phyloP scores from a whole-genome alignment of 1,140 invertebrate genomes.

The Diploscapter pachys region DNA sequence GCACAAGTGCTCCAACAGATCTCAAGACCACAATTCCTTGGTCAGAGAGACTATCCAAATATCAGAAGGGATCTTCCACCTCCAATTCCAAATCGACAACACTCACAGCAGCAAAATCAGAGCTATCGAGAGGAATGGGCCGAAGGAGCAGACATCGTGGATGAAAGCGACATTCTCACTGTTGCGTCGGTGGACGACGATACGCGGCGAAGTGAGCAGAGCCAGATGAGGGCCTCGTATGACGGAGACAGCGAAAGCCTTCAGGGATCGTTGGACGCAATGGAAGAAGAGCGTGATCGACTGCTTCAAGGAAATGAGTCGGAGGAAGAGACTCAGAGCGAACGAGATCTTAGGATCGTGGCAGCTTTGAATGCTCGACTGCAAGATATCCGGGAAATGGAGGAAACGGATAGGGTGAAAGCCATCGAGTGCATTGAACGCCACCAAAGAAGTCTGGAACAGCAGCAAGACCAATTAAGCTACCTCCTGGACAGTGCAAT shows the following conservation, averaged over 20 bases:
- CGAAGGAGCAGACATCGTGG: slow-evolving; percentile 14
- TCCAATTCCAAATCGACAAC: no score
- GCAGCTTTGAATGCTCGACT: slow-evolving; percentile 26
- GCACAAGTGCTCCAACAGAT: no score
- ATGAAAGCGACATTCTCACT: slow-evolving; percentile 25
- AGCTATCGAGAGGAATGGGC: no score
- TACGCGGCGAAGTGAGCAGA: not conserved
- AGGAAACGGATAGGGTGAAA: slow-evolving; percentile 26
- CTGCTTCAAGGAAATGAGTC: not conserved
- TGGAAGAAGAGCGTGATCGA: slow-evolving; percentile 8
- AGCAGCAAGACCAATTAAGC: slow-evolving; percentile 39
- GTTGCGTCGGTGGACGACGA: slow-evolving; percentile 7
- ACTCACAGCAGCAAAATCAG: no score
- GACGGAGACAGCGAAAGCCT: slow-evolving; percentile 10
- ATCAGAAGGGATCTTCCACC: no score
- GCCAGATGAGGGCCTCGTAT: slow-evolving; percentile 2
- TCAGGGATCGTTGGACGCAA: not conserved
- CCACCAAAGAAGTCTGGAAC: slow-evolving; percentile 35
- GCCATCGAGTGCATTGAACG: slow-evolving; percentile 42
- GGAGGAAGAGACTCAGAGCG: slow-evolving; percentile 17
- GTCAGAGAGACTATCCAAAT: no score
- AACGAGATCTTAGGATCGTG: slow-evolving; percentile 22
- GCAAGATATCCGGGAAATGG: slow-evolving; percentile 24
- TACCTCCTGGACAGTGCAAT: slow-evolving; percentile 36
- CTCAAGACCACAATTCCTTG: no score